Percentiles rank a stretch among this genome's conserved stretches.
phyloP scores from a whole-genome alignment of 2,888 invertebrate genomes.

The Tuta absoluta region DNA sequence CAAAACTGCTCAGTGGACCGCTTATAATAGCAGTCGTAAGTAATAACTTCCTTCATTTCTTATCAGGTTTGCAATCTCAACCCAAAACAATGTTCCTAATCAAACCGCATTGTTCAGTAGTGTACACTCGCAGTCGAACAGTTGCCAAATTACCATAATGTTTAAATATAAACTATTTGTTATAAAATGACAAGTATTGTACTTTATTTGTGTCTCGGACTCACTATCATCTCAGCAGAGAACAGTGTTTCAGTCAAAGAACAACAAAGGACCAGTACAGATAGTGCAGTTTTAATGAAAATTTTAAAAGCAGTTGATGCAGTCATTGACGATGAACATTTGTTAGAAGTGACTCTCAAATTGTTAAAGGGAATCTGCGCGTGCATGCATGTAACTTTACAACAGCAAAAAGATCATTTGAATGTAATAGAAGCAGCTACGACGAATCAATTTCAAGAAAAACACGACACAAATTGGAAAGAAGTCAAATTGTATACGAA shows the following conservation, averaged over 20 bases:
- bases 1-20: too few relatives aligned
- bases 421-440: not conserved
- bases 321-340: slow-evolving; percentile 56
- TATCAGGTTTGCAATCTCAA: slow-evolving; percentile 42
- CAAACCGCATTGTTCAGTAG: slow-evolving; percentile 53
- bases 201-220: slow-evolving; percentile 36
- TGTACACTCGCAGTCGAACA: slow-evolving; percentile 29
- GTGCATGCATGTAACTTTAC: slow-evolving; percentile 61
- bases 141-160: slow-evolving; percentile 52
- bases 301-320: slow-evolving; percentile 60
- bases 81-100: slow-evolving; percentile 56
- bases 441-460: slow-evolving; percentile 31
- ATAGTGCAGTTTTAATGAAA: slow-evolving; percentile 54
- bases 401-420: slow-evolving; percentile 43
- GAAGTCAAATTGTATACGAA: slow-evolving; percentile 55
- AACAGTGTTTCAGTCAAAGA: slow-evolving; percentile 35
- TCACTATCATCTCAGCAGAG: slow-evolving; percentile 38
- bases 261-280: slow-evolving; percentile 34
- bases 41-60: slow-evolving; percentile 17
- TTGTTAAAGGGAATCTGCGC: slow-evolving; percentile 64
- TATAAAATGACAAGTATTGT: slow-evolving; percentile 55
- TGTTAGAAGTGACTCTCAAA: slow-evolving; percentile 59
- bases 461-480: slow-evolving; percentile 38
- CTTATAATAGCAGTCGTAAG: not conserved
- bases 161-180: slow-evolving; percentile 45